phyloP scores from a whole-genome alignment of 2,113 vertebrate species.

The Upupa epops region DNA sequence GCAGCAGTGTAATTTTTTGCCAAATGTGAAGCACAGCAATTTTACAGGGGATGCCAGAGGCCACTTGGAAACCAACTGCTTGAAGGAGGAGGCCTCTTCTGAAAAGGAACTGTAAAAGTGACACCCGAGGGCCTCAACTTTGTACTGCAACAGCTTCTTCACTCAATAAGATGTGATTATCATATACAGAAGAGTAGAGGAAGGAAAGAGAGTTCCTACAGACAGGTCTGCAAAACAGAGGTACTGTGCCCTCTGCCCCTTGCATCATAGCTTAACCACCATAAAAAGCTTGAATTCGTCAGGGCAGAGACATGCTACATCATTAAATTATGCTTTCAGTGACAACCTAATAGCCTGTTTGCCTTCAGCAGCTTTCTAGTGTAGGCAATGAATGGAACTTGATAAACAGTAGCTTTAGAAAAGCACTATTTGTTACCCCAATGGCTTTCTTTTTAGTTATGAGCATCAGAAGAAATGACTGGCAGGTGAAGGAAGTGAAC shows the following conservation, averaged over 20 bases:
- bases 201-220: neutral
- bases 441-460: neutral
- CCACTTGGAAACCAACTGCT: neutral
- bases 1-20: neutral
- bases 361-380: slow-evolving; percentile 23
- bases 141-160: neutral
- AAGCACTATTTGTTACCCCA: neutral
- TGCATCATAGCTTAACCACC: neutral
- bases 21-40: neutral
- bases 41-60: neutral
- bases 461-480: neutral
- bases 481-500: neutral
- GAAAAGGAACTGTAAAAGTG: neutral
- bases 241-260: neutral
- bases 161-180: neutral
- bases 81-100: neutral
- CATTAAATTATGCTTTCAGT: slow-evolving; percentile 7
- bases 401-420: slow-evolving; percentile 25
- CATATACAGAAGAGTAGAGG: neutral
- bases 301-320: neutral
- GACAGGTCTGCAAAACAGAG: neutral
- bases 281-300: slow-evolving; percentile 29
- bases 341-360: slow-evolving; percentile 37
- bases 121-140: neutral
- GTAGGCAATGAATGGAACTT: slow-evolving; percentile 11